These are phyloP conservation scores for Elgaria multicarinata DNA, from an alignment of 2,113 vertebrate species.

Conservation along the genomic window DNA sequence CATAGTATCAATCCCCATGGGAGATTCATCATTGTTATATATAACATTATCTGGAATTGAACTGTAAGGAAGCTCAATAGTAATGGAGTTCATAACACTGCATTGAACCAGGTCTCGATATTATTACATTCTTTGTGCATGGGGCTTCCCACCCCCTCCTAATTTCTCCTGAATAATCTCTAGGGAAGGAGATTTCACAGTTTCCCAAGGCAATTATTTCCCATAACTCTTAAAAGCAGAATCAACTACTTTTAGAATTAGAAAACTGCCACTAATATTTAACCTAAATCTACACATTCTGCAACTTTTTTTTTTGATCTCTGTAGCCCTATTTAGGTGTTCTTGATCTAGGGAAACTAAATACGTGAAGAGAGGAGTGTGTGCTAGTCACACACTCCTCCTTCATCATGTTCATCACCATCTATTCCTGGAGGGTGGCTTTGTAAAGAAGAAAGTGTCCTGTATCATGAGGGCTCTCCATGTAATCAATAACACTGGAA, in stretches of 20 bases:
- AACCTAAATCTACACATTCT: neutral
- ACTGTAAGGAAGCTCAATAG: neutral
- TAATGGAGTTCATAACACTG: neutral
- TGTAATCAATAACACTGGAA: no score
- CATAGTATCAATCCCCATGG: neutral
- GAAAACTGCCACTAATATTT: neutral
- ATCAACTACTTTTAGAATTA: neutral
- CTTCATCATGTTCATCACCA: no score
- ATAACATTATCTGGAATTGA: slow-evolving; percentile 6
- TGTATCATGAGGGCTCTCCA: no score
- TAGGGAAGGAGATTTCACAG: neutral
- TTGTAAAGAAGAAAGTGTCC: no score
- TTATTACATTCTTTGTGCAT: neutral
- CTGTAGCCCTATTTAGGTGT: neutral
- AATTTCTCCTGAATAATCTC: neutral
- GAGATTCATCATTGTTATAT: neutral
- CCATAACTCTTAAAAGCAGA: neutral
- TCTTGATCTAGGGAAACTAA: neutral
- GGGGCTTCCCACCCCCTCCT: neutral
- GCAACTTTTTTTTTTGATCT: neutral
- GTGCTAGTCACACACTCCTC: no score
- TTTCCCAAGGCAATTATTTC: neutral
- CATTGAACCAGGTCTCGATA: neutral
- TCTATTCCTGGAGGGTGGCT: no score
- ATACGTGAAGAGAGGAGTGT: no score